phyloP scores from a whole-genome alignment of 1,140 invertebrate species.

The Drosophila ambigua region DNA sequence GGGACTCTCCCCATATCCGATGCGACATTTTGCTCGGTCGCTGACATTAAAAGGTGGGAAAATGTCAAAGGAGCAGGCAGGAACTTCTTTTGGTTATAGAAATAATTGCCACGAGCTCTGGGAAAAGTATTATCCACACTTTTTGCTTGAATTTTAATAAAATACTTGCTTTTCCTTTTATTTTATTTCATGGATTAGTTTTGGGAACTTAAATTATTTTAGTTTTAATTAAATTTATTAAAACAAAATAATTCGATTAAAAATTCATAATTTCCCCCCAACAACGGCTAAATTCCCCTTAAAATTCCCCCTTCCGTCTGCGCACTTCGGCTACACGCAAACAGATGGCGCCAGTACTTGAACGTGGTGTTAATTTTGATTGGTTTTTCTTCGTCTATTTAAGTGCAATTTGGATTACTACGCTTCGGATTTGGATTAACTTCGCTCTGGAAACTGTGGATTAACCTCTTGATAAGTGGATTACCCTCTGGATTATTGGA shows the following conservation, averaged over 20 bases:
- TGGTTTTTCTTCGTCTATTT: neutral
- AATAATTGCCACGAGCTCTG: constrained; percentile 37
- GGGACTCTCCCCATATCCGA: constrained; percentile 13
- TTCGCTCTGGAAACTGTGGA: too few species aligned
- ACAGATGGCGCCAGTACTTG: constrained; percentile 13
- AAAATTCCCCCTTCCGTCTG: constrained; percentile 1
- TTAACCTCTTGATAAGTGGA: too few species aligned
- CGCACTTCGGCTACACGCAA: constrained; percentile 1
- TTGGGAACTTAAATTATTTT: too few species aligned
- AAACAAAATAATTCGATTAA: too few species aligned
- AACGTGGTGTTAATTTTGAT: neutral
- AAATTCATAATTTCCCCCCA: neutral
- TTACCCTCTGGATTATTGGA: constrained; percentile 27
- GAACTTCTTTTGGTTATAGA: constrained; percentile 16
- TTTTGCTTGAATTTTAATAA: too few species aligned
- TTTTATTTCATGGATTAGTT: too few species aligned
- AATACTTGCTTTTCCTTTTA: too few species aligned
- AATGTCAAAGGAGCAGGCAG: constrained; percentile 53
- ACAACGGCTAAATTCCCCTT: neutral
- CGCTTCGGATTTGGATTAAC: too few species aligned
- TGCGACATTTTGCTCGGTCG: constrained; percentile 1
- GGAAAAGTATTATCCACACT: constrained; percentile 2
- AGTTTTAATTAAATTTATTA: too few species aligned
- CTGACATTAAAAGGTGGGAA: constrained; percentile 80
- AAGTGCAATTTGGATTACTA: constrained; percentile 55